phyloP scores from a whole-genome alignment of 2,888 invertebrate species.

The Drosophila trichaetosa region DNA sequence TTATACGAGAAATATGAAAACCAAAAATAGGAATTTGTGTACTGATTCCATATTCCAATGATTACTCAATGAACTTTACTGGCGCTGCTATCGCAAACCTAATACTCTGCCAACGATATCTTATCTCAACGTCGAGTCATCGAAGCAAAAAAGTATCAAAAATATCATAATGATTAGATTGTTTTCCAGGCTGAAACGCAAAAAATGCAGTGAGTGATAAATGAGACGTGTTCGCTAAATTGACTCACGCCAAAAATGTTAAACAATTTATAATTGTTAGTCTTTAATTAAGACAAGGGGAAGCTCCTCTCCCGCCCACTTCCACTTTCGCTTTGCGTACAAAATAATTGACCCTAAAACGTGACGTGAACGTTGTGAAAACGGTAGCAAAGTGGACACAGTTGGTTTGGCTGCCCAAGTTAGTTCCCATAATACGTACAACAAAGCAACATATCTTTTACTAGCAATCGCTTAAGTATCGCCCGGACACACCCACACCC shows the following conservation, averaged over 20 bases:
- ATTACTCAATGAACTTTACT: constrained; percentile 40
- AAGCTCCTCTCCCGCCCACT: neutral
- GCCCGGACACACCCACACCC: constrained; percentile 62
- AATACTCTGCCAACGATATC: constrained; percentile 43
- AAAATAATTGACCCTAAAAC: constrained; percentile 68
- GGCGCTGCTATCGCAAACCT: constrained; percentile 3
- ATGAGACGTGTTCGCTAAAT: neutral
- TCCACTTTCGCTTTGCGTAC: constrained; percentile 45
- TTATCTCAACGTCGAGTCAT: constrained; percentile 65
- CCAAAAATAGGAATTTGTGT: neutral
- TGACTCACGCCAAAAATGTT: constrained; percentile 58
- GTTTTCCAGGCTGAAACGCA: constrained; percentile 7
- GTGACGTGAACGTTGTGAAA: constrained; percentile 54
- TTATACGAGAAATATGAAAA: constrained; percentile 28
- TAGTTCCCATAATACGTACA: constrained; percentile 36
- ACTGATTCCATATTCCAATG: constrained; percentile 9
- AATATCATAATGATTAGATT: constrained; percentile 57
- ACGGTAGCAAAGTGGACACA: constrained; percentile 30
- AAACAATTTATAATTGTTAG: constrained; percentile 37
- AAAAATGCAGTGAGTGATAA: constrained; percentile 34
- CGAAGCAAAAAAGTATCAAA: constrained; percentile 18
- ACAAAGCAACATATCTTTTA: constrained; percentile 49
- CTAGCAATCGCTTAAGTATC: constrained; percentile 69
- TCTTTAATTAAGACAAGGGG: constrained; percentile 44
- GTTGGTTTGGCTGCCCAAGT: constrained; percentile 10